A percentile compares a stretch with the other conserved stretches of the same genome.
Conservation (phyloP, 1,140 invertebrate species). For the Drosophila tristis region DNA sequence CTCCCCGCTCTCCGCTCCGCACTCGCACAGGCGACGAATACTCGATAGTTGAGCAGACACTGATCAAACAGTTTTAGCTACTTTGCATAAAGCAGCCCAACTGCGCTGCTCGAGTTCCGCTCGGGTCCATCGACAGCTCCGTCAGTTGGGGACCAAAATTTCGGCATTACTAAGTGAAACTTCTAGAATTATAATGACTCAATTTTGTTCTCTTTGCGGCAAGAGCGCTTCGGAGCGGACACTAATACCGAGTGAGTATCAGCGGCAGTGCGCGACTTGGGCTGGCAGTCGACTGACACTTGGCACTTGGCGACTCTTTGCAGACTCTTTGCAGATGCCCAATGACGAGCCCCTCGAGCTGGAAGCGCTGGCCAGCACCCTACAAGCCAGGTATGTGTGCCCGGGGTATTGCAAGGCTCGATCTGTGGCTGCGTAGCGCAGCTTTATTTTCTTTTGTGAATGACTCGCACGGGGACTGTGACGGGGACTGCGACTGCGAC, state of each 20-base stretch:
- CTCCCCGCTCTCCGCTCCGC: not conserved
- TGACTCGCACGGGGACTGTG: conserved; percentile 33
- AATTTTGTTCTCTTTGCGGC: no score
- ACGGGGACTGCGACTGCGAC: no score
- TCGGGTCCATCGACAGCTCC: conserved; percentile 10
- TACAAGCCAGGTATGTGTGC: not conserved
- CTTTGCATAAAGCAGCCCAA: conserved; percentile 46
- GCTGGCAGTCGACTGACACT: no score
- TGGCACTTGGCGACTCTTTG: no score
- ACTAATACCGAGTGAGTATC: no score
- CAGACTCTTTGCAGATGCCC: no score
- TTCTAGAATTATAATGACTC: no score
- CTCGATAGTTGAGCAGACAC: conserved; percentile 68
- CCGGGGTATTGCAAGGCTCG: conserved; percentile 2
- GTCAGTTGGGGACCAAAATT: not conserved
- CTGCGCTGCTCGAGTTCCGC: not conserved
- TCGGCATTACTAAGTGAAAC: no score
- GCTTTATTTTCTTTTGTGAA: conserved; percentile 59
- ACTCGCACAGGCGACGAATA: conserved; percentile 62
- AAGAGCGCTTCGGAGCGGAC: no score
- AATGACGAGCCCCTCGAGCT: no score
- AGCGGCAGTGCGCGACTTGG: no score
- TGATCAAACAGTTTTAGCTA: conserved; percentile 67
- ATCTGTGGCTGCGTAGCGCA: conserved; percentile 43
- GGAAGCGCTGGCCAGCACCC: no score